Evolutionary conservation across 2,113 vertebrate genomes (phyloP).

Genomic region (Erpornis zantholeuca): DNA sequence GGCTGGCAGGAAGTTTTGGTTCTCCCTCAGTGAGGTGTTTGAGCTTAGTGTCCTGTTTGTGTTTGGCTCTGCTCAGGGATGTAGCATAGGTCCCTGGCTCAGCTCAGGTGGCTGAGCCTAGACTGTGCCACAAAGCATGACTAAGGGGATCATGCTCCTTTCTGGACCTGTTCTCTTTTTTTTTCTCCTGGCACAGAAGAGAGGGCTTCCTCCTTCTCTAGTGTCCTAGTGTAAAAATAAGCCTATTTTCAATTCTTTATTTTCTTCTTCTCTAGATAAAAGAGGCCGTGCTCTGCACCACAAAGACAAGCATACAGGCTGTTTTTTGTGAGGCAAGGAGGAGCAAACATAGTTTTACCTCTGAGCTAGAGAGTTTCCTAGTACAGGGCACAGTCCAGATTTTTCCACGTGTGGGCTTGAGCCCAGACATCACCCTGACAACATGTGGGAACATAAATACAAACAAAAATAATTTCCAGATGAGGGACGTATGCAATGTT

Average conservation of each 20-base stretch:
- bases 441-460: conserved; percentile 63
- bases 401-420: conserved; percentile 43
- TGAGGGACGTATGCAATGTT: conserved; percentile 62
- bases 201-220: not conserved
- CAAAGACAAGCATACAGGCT: not conserved
- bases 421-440: conserved; percentile 65
- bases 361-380: conserved; percentile 38
- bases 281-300: not conserved
- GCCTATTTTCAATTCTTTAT: not conserved
- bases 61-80: not conserved
- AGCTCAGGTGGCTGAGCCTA: not conserved
- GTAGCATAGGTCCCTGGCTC: not conserved
- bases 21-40: not conserved
- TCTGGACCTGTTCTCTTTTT: not conserved
- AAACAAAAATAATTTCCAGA: conserved; percentile 70
- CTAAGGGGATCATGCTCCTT: not conserved
- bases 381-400: conserved; percentile 33
- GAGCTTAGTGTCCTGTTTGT: not conserved
- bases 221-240: not conserved
- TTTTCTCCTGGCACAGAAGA: not conserved
- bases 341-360: not conserved
- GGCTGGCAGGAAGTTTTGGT: not conserved
- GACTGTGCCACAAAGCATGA: not conserved
- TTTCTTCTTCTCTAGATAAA: not conserved
- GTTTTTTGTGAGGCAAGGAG: not conserved